Conservation (phyloP, 2,888 invertebrate species). For the Callyntrura sp. region DNA sequence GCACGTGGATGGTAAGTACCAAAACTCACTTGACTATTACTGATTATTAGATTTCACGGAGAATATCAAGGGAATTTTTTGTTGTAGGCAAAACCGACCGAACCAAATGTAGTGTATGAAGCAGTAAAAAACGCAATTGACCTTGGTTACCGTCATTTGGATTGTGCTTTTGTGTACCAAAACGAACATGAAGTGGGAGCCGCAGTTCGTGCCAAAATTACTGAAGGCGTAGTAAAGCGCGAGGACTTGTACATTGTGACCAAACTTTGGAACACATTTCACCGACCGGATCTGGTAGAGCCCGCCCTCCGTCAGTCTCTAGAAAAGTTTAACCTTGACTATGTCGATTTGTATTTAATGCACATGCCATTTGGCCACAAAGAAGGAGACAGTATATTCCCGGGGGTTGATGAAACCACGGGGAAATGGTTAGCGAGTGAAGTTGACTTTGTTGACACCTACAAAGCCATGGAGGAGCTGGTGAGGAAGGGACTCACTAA, state of each 20-base stretch:
- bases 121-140: constrained; percentile 92
- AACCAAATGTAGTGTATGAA: constrained; percentile 89
- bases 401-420: too few species aligned
- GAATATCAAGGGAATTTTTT: too few species aligned
- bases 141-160: constrained; percentile 92
- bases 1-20: constrained; percentile 90
- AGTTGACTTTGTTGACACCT: constrained; percentile 91
- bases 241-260: constrained; percentile 89
- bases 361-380: constrained; percentile 91
- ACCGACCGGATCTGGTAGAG: constrained; percentile 91
- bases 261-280: constrained; percentile 95
- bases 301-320: constrained; percentile 90
- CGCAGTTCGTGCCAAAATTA: constrained; percentile 89
- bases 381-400: constrained; percentile 23
- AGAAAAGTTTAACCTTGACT: constrained; percentile 90
- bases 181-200: constrained; percentile 90
- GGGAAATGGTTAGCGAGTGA: constrained; percentile 88
- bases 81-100: too few species aligned
- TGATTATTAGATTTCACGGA: too few species aligned
- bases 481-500: constrained; percentile 89
- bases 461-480: constrained; percentile 91
- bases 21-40: too few species aligned
- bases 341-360: constrained; percentile 94
- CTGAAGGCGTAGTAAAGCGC: constrained; percentile 89
- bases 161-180: constrained; percentile 90